These are phyloP conservation scores for Melipona beecheii DNA, from an alignment of 2,888 invertebrate species.

Conservation along the genomic window DNA sequence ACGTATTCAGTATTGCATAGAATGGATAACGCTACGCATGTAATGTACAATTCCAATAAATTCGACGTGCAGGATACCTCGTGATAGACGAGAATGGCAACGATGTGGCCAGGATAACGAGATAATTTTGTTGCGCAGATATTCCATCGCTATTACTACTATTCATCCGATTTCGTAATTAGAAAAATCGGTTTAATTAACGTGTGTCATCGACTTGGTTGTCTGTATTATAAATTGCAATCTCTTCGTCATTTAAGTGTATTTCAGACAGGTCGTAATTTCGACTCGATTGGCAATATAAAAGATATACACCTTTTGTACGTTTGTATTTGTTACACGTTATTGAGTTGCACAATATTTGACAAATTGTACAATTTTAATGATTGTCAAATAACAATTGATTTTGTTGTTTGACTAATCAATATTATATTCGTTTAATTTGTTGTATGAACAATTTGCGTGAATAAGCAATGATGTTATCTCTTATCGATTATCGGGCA, in stretches of 20 bases:
- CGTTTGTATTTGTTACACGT: background rate
- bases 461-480: background rate
- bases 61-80: constrained; percentile 4
- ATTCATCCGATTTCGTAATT: background rate
- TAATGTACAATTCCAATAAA: constrained; percentile 42
- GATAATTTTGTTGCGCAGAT: constrained; percentile 10
- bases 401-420: background rate
- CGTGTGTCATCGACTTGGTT: background rate
- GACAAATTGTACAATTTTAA: background rate
- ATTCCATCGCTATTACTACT: background rate
- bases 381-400: background rate
- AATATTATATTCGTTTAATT: background rate
- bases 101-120: constrained; percentile 15
- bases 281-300: background rate
- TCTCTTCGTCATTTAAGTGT: background rate
- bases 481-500: background rate
- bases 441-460: background rate
- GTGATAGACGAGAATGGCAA: constrained; percentile 29
- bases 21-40: constrained; percentile 2
- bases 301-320: background rate
- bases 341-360: background rate
- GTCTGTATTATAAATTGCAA: background rate
- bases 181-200: background rate
- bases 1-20: constrained; percentile 37
- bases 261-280: background rate